Conservation (phyloP, 2,113 vertebrate species). For the Nymphicus hollandicus region DNA sequence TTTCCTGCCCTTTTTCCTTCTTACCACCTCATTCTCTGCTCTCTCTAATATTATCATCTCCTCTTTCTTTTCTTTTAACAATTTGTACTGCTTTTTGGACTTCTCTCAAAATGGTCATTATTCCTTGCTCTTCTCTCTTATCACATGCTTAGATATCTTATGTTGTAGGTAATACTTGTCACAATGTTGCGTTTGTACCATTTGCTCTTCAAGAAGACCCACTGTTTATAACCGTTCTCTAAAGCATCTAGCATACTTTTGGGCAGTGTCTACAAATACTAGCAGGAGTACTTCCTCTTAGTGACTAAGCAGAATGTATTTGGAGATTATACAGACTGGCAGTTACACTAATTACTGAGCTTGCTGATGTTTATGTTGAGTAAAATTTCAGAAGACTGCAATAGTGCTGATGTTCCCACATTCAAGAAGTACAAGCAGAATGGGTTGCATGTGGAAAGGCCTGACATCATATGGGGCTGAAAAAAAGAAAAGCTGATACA, state of each 20-base stretch:
- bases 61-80: not conserved
- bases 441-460: not conserved
- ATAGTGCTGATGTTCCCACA: not conserved
- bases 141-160: not conserved
- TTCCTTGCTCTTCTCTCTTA: not conserved
- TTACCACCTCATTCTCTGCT: not conserved
- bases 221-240: not conserved
- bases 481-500: not conserved
- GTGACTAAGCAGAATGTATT: constrained; percentile 50
- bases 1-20: not conserved
- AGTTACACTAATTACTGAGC: constrained; percentile 1
- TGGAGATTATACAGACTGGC: constrained; percentile 1
- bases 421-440: not conserved
- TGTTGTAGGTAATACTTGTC: not conserved
- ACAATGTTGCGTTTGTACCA: not conserved
- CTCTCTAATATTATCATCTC: not conserved
- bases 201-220: not conserved
- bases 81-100: not conserved
- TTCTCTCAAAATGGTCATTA: not conserved
- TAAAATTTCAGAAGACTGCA: not conserved
- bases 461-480: not conserved
- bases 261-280: not conserved
- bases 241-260: not conserved
- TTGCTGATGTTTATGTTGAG: not conserved
- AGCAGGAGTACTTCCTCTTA: not conserved